Base-by-base conservation (phyloP, 2,113 vertebrate genomes). In the Xyrauchen texanus region DNA sequence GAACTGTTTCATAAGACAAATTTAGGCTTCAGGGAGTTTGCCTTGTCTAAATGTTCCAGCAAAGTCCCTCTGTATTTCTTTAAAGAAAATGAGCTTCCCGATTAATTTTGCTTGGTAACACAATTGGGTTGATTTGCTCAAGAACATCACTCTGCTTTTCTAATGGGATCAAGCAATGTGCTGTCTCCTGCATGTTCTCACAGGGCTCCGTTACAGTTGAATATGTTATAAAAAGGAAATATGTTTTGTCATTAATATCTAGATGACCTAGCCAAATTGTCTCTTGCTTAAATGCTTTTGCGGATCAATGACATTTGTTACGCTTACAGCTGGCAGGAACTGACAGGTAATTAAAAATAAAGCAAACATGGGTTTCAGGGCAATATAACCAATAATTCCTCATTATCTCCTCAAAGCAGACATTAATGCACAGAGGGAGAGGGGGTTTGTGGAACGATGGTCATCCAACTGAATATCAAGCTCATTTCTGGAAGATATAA, bases 371-470 rank as follows among this genome's bases (percentile, higher is more conserved):
- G 82, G 82, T 68, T 87, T 65, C 64, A 76, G 85, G 79, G 83
- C 88, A 83, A 83, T 13, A 5, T 63, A 62, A 79, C 45, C 83
- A 83, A 82, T 89, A 87, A 89, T 86, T 91, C 83, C 88, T 85
- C 81, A 46, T 88, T 93, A 87, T 90, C 87, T 89, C 83, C 73
- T 60, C 67, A 68, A 78, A 61, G 57, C 84, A 91, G 88, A 78
- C 81, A 4, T 88, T 90, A 87, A 68, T 80, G 67, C 69, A 81
- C 84, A 11, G 79, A 86, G 77, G 63, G 58, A 34, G 21, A 61
- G 68, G 1, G 66, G 79, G 74, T 77, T 88, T 87, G 82, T 81
- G 83, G 65, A 82, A 55, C 69, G 45, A 45, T 62, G 70, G 55
- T 77, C 75, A 87, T 81, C 83, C 81, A 90, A 34, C 21, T 34